A percentile compares a stretch with the other conserved stretches of the same genome.
Evolutionary conservation across 53 echinoderm and acorn worm genomes (phyloP).

Genomic region (Apostichopus leukothele): DNA sequence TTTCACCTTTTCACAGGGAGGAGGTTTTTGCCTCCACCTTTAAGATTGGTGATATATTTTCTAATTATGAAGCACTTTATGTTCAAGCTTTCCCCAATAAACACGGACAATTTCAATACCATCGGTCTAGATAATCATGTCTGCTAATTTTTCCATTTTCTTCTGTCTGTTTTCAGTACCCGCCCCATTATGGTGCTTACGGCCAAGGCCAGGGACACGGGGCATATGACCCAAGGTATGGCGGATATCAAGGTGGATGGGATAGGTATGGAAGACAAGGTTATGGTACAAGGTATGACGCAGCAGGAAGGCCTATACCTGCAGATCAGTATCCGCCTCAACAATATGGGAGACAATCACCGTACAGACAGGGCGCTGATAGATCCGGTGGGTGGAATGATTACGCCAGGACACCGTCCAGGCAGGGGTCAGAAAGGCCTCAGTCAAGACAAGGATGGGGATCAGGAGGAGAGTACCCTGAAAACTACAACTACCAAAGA

Average conservation of each 20-base stretch:
- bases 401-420: conserved; percentile 49
- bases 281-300: conserved; percentile 32
- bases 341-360: conserved; percentile 29
- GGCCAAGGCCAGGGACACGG: background rate
- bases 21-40: too few relatives aligned
- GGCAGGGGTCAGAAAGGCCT: conserved; percentile 68
- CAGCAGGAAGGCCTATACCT: conserved; percentile 23
- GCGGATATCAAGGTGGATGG: conserved; percentile 12
- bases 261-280: conserved; percentile 37
- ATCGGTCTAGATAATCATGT: too few relatives aligned
- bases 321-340: background rate
- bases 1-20: too few relatives aligned
- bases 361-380: background rate
- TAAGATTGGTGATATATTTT: too few relatives aligned
- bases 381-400: conserved; percentile 38
- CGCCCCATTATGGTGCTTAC: background rate
- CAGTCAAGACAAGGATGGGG: conserved; percentile 65
- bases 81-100: too few relatives aligned
- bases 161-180: background rate
- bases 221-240: conserved; percentile 35
- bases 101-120: too few relatives aligned
- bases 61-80: too few relatives aligned
- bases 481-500: conserved; percentile 45
- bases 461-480: conserved; percentile 33
- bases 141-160: background rate